These are phyloP conservation scores for Diprion similis DNA, from an alignment of 1,140 invertebrate species.

Conservation along the genomic window DNA sequence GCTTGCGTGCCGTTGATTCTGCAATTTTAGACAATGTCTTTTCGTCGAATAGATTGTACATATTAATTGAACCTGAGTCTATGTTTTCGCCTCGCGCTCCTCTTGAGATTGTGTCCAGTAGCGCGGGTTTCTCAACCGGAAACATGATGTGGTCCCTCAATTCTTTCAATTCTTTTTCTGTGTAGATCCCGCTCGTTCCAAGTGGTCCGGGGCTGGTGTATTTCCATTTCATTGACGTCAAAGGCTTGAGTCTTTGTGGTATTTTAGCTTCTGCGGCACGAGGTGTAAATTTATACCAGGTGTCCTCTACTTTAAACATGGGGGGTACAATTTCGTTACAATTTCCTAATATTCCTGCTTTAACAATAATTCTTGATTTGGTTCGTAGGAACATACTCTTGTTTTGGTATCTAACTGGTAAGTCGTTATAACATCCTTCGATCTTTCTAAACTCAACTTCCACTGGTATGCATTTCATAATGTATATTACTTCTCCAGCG, in stretches of 20 bases:
- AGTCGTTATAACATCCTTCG: slow-evolving; percentile 23
- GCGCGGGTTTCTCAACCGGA: background rate
- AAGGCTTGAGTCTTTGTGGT: too few relatives aligned
- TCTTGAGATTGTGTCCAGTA: background rate
- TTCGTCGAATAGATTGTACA: slow-evolving; percentile 12
- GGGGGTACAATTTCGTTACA: slow-evolving; percentile 25
- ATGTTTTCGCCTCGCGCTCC: background rate
- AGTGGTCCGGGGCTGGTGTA: too few relatives aligned
- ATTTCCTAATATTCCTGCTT: slow-evolving; percentile 14
- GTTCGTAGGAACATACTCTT: slow-evolving; percentile 23
- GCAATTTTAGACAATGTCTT: background rate
- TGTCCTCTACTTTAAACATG: slow-evolving; percentile 21
- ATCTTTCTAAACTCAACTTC: slow-evolving; percentile 19
- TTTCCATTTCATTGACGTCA: too few relatives aligned
- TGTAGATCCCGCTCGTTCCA: too few relatives aligned
- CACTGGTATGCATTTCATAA: slow-evolving; percentile 33
- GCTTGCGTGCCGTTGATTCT: background rate
- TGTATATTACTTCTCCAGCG: slow-evolving; percentile 35
- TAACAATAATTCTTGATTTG: slow-evolving; percentile 25
- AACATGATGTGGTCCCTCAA: background rate
- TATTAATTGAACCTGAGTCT: background rate
- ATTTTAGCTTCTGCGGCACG: too few relatives aligned
- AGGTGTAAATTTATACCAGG: slow-evolving; percentile 24
- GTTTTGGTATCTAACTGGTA: slow-evolving; percentile 23
- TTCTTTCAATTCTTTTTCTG: background rate